A percentile compares a stretch with the other conserved stretches of the same genome.
Conservation (phyloP, 2,888 invertebrate genomes). For the Watsonalla binaria region DNA sequence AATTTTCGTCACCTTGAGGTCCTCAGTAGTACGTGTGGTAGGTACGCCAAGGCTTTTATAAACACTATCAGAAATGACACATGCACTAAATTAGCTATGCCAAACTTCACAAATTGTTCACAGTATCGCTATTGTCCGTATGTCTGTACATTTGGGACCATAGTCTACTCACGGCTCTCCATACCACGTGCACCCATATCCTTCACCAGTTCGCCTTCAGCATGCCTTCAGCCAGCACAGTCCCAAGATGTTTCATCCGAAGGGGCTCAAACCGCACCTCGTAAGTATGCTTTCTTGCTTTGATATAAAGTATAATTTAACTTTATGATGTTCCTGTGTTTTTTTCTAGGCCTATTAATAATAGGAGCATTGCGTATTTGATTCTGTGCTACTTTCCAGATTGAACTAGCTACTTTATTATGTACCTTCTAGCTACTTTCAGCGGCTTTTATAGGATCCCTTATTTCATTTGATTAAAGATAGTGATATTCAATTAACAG, state of each 20-base stretch:
- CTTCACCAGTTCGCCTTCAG: constrained; percentile 79
- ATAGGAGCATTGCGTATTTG: no score
- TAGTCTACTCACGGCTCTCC: constrained; percentile 83
- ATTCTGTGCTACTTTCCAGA: no score
- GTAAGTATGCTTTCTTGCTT: constrained; percentile 46
- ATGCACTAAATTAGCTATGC: constrained; percentile 5
- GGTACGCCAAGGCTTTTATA: no score
- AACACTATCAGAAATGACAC: neutral
- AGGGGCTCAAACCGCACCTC: constrained; percentile 79
- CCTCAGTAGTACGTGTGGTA: no score
- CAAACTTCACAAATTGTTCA: constrained; percentile 51
- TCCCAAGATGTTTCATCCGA: constrained; percentile 80
- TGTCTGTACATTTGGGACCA: constrained; percentile 59
- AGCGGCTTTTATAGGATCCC: no score
- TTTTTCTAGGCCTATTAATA: no score
- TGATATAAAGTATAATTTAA: neutral
- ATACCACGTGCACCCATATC: constrained; percentile 86
- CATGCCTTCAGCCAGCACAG: constrained; percentile 80
- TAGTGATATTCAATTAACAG: no score
- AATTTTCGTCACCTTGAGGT: no score
- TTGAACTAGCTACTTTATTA: no score
- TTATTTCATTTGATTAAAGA: no score
- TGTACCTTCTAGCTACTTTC: no score
- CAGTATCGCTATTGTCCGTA: constrained; percentile 61
- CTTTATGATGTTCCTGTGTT: no score